A percentile compares a stretch with the other conserved stretches of the same genome.
phyloP scores from a whole-genome alignment of 2,113 vertebrate genomes.

The Capra hircus region DNA sequence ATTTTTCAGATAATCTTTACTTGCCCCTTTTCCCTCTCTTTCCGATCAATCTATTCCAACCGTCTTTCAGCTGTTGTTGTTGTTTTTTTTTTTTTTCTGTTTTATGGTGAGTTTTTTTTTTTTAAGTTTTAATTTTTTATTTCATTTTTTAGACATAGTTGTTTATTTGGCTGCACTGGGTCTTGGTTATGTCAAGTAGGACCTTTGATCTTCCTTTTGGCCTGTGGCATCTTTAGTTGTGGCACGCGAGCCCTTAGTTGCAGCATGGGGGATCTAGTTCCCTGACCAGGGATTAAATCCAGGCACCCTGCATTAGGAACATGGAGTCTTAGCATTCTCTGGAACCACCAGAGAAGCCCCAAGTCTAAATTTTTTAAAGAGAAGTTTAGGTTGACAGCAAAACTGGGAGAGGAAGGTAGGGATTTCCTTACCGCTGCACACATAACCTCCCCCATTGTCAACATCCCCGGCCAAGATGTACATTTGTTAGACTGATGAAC shows the following conservation, averaged over 20 bases:
- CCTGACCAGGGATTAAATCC: background rate
- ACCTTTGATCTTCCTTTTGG: background rate
- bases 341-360: background rate
- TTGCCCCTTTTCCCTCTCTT: background rate
- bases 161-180: background rate
- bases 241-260: rapidly evolving
- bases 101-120: background rate
- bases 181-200: background rate
- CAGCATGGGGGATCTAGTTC: background rate
- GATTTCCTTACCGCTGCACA: background rate
- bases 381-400: background rate
- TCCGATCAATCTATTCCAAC: background rate
- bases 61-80: background rate
- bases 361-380: background rate
- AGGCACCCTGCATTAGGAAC: background rate
- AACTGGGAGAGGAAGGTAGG: background rate
- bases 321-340: background rate
- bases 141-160: background rate
- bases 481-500: background rate
- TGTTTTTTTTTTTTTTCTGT: background rate
- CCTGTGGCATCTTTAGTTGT: background rate
- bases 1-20: background rate
- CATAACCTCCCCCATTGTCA: background rate
- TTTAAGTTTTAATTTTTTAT: background rate
- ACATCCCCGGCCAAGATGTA: background rate